Percentiles rank a stretch among this genome's conserved stretches.
Evolutionary conservation across 2,888 invertebrate genomes (phyloP).

Genomic region (Nymphalis polychloros): DNA sequence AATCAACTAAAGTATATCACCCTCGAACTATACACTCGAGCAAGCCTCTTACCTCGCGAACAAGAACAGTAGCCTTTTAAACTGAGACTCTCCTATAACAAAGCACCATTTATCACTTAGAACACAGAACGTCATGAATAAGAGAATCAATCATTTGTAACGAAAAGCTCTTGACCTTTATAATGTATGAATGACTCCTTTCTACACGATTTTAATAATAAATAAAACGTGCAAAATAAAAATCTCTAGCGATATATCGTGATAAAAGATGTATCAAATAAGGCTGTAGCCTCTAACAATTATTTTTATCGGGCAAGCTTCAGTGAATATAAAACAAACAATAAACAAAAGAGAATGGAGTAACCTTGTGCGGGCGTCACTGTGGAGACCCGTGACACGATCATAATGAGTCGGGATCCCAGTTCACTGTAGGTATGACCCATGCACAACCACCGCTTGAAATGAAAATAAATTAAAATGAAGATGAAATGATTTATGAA

Average conservation of each 20-base stretch:
- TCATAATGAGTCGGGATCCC: constrained; percentile 70
- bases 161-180: constrained; percentile 1
- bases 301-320: constrained; percentile 35
- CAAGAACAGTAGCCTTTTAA: constrained; percentile 27
- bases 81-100: constrained; percentile 25
- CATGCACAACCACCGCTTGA: constrained; percentile 67
- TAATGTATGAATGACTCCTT: constrained; percentile 6
- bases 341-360: constrained; percentile 33
- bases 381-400: constrained; percentile 30
- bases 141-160: constrained; percentile 20
- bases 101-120: constrained; percentile 26
- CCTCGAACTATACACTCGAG: constrained; percentile 27
- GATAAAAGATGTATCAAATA: constrained; percentile 32
- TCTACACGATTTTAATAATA: not conserved
- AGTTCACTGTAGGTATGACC: constrained; percentile 72
- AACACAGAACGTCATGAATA: constrained; percentile 20
- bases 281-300: constrained; percentile 24
- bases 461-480: constrained; percentile 39
- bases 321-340: constrained; percentile 31
- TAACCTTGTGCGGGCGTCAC: constrained; percentile 38
- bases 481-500: constrained; percentile 14
- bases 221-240: not conserved
- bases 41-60: constrained; percentile 28
- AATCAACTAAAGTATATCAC: constrained; percentile 22
- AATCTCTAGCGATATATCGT: not conserved